These are phyloP conservation scores for Plecotus auritus DNA, from an alignment of 2,113 vertebrate genomes.

Conservation along the genomic window DNA sequence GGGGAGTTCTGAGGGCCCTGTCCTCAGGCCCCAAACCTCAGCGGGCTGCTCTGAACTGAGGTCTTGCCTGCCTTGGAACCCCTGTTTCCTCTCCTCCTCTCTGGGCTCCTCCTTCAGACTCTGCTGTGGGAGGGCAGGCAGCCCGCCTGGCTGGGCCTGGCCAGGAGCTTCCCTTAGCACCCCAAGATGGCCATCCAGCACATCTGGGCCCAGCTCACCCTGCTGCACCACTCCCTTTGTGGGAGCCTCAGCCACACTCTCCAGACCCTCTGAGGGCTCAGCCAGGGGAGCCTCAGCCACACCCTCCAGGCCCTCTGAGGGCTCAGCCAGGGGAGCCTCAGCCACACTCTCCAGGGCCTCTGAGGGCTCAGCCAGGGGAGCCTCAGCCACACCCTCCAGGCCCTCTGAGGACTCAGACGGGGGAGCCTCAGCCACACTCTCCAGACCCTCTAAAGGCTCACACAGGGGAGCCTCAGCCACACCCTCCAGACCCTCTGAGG, in stretches of 20 bases:
- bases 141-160: not conserved
- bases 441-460: not conserved
- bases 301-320: not conserved
- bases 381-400: no score
- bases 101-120: not conserved
- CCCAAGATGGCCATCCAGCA: not conserved
- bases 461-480: not conserved
- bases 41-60: fast-evolving
- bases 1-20: not conserved
- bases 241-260: not conserved
- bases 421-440: no score
- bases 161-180: not conserved
- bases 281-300: not conserved
- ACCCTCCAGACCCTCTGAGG: not conserved
- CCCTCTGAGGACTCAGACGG: not conserved
- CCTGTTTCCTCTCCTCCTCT: not conserved
- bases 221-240: not conserved
- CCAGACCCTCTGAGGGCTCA: not conserved
- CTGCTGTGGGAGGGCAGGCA: not conserved
- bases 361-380: not conserved
- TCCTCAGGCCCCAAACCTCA: not conserved
- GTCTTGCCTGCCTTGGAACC: fast-evolving
- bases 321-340: not conserved
- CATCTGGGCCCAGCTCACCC: fast-evolving
- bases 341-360: not conserved